phyloP scores from a whole-genome alignment of 2,888 invertebrate species.

The Phortica okadai region DNA sequence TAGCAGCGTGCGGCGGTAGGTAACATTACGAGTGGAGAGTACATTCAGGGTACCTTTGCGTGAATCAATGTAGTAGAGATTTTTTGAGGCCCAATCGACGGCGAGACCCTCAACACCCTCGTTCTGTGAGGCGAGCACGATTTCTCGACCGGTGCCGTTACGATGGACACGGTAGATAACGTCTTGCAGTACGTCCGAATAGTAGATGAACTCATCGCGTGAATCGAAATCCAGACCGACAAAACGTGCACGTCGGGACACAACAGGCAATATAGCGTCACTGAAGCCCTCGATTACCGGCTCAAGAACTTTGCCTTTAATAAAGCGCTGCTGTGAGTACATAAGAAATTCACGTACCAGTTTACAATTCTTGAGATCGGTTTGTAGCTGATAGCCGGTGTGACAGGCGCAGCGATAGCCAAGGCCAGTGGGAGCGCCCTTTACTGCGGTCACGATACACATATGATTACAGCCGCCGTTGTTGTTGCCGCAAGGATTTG shows the following conservation, averaged over 20 bases:
- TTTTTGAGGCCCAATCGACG: constrained; percentile 96
- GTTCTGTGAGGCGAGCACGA: constrained; percentile 95
- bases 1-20: constrained; percentile 88
- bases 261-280: constrained; percentile 96
- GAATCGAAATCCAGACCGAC: constrained; percentile 97
- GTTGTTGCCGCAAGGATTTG: constrained; percentile 90
- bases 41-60: constrained; percentile 96
- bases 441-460: constrained; percentile 91
- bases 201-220: constrained; percentile 93
- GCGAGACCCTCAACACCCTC: constrained; percentile 97
- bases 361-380: constrained; percentile 87
- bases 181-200: constrained; percentile 97
- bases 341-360: constrained; percentile 92
- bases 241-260: constrained; percentile 92
- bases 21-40: constrained; percentile 90
- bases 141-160: constrained; percentile 88
- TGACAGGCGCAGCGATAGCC: constrained; percentile 95
- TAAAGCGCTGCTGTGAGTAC: constrained; percentile 96
- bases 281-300: constrained; percentile 94
- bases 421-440: constrained; percentile 81
- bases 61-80: constrained; percentile 96
- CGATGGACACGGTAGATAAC: constrained; percentile 91
- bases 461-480: constrained; percentile 95
- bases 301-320: constrained; percentile 93
- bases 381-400: constrained; percentile 87